A percentile compares a stretch with the other conserved stretches of the same genome.
phyloP scores from a whole-genome alignment of 1,140 invertebrate species.

The Lanistes nyassanus region DNA sequence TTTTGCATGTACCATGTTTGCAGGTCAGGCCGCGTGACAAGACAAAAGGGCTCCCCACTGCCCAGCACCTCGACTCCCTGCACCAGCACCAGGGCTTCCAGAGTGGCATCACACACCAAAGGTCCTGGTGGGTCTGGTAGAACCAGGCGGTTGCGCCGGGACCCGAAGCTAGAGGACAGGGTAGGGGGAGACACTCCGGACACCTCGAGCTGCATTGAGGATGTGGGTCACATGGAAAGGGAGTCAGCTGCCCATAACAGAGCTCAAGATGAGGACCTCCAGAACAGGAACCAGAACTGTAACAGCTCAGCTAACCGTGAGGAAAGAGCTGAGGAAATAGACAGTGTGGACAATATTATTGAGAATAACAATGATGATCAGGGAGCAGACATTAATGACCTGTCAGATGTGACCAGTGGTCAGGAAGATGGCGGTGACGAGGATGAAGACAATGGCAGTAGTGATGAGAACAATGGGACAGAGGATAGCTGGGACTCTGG shows the following conservation, averaged over 20 bases:
- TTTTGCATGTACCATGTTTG: too few relatives aligned
- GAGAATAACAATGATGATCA: constrained; percentile 4
- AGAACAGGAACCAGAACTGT: background rate
- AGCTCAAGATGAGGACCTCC: background rate
- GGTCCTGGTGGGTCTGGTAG: too few relatives aligned
- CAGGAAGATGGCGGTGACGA: constrained; percentile 26
- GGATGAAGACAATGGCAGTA: constrained; percentile 28
- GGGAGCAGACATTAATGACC: constrained; percentile 14
- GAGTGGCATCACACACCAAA: too few relatives aligned
- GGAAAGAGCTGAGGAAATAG: background rate
- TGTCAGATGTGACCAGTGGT: constrained; percentile 20
- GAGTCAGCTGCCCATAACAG: too few relatives aligned
- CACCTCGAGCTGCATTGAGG: too few relatives aligned
- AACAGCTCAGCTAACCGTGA: background rate
- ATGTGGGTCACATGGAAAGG: too few relatives aligned
- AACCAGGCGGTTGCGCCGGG: constrained; percentile 5
- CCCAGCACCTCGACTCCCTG: too few relatives aligned
- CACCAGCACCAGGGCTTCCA: too few relatives aligned
- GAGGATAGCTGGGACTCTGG: constrained; percentile 28
- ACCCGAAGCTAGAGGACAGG: constrained; percentile 4
- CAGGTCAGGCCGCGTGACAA: too few relatives aligned
- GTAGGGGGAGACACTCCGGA: too few relatives aligned
- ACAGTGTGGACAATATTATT: background rate
- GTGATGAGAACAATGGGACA: constrained; percentile 28
- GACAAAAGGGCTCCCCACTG: too few relatives aligned